These are phyloP conservation scores for Zaprionus kolodkinae DNA, from an alignment of 1,140 invertebrate species.

Conservation along the genomic window DNA sequence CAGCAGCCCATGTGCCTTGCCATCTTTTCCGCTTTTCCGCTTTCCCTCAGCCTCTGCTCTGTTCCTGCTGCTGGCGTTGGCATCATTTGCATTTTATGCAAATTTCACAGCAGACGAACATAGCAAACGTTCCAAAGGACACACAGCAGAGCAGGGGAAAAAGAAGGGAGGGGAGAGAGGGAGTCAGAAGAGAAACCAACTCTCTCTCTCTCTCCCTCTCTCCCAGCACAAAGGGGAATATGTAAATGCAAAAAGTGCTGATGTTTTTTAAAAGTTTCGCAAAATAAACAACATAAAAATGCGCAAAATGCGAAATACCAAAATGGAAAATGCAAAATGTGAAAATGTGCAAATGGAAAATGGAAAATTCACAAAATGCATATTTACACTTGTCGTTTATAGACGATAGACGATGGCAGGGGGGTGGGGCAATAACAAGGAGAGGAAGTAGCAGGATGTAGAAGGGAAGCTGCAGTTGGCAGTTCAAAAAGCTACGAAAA, in stretches of 20 bases:
- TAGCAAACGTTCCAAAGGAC: slow-evolving; percentile 74
- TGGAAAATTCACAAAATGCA: slow-evolving; percentile 74
- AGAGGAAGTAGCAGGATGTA: not conserved
- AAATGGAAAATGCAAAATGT: slow-evolving; percentile 59
- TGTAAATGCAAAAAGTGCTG: slow-evolving; percentile 78
- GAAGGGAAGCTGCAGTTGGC: not conserved
- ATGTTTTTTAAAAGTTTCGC: slow-evolving; percentile 79
- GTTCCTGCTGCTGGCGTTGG: slow-evolving; percentile 34
- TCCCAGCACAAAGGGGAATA: slow-evolving; percentile 73
- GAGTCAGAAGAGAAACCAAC: not conserved
- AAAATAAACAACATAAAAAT: slow-evolving; percentile 83
- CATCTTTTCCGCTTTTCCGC: slow-evolving; percentile 18
- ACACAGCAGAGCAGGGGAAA: slow-evolving; percentile 45
- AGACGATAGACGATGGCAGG: slow-evolving; percentile 17
- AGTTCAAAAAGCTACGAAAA: not conserved
- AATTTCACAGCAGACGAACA: slow-evolving; percentile 75
- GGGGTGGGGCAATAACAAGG: slow-evolving; percentile 3
- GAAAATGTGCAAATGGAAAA: slow-evolving; percentile 62
- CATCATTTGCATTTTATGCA: slow-evolving; percentile 84
- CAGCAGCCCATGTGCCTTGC: too few relatives aligned
- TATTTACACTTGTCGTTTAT: slow-evolving; percentile 64
- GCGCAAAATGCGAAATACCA: slow-evolving; percentile 54
- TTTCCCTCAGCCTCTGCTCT: not conserved
- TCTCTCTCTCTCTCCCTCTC: not conserved
- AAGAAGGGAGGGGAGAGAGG: not conserved